phyloP scores from a whole-genome alignment of 2,797 vertebrate genomes.

The Hydrolagus colliei region DNA sequence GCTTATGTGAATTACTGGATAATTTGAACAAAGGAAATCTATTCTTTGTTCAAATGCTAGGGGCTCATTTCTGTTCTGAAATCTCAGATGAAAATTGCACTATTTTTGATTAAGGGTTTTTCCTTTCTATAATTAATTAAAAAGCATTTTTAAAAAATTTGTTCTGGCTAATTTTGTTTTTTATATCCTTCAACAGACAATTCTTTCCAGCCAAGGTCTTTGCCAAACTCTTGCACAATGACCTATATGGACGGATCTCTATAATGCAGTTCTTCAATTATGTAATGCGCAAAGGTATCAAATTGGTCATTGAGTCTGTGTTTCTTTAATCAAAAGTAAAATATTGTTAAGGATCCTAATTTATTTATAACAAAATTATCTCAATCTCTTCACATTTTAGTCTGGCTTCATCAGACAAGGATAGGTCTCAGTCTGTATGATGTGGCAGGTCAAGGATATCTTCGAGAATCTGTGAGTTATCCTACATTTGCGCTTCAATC shows the following conservation, averaged over 20 bases:
- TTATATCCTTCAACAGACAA: constrained; percentile 56
- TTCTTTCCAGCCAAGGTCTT: constrained; percentile 93
- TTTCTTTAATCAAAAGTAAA: constrained; percentile 22
- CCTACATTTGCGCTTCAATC: constrained; percentile 32
- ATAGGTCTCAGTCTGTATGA: constrained; percentile 96
- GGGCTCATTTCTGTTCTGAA: constrained; percentile 33
- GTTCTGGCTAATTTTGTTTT: not conserved
- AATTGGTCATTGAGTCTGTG: not conserved
- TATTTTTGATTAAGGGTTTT: not conserved
- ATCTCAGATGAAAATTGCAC: constrained; percentile 36
- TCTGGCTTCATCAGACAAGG: constrained; percentile 95
- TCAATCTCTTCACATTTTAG: constrained; percentile 49
- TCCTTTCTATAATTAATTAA: not conserved
- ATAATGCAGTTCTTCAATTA: constrained; percentile 99
- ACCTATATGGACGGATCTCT: constrained; percentile 90
- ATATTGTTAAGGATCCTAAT: constrained; percentile 32
- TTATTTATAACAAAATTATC: constrained; percentile 12
- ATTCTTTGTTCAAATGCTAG: not conserved
- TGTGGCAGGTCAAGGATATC: constrained; percentile 91
- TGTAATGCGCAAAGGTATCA: constrained; percentile 92
- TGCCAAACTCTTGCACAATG: constrained; percentile 83
- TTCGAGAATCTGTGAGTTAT: constrained; percentile 85
- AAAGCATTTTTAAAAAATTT: not conserved
- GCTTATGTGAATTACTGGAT: not conserved
- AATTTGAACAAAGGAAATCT: constrained; percentile 29